phyloP scores from a whole-genome alignment of 2,113 vertebrate species.

The Cyrtonyx montezumae region DNA sequence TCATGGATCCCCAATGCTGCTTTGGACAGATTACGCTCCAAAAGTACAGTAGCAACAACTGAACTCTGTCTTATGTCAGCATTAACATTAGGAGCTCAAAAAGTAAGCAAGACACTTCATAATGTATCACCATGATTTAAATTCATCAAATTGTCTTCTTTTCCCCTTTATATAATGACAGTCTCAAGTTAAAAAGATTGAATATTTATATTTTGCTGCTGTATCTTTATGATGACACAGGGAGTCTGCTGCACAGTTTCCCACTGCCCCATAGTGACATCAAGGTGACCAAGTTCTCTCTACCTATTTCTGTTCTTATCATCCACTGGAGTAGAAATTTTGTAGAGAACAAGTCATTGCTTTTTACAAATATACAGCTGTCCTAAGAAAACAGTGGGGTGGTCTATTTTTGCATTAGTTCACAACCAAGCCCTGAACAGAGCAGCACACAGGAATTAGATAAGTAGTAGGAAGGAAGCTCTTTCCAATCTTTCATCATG shows the following conservation, averaged over 20 bases:
- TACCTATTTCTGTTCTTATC: not conserved
- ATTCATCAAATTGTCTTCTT: not conserved
- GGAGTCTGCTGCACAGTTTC: not conserved
- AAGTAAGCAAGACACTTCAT: not conserved
- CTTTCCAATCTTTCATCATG: not conserved
- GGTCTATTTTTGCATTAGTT: not conserved
- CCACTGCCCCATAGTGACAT: not conserved
- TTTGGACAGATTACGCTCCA: not conserved
- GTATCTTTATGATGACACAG: not conserved
- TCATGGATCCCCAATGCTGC: fast-evolving
- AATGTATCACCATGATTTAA: not conserved
- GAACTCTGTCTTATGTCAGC: not conserved
- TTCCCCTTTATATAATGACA: not conserved
- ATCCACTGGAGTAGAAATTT: not conserved
- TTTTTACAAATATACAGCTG: not conserved
- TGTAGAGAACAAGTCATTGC: not conserved
- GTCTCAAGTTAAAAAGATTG: fast-evolving
- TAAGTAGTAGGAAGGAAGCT: not conserved
- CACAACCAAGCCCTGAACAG: not conserved
- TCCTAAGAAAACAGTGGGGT: not conserved
- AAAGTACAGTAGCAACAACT: not conserved
- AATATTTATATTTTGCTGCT: not conserved
- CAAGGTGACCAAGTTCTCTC: not conserved
- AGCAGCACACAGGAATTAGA: not conserved
- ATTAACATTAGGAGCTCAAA: not conserved